phyloP scores from a whole-genome alignment of 2,797 vertebrate species.

The Tokudaia tokunoshimensis region DNA sequence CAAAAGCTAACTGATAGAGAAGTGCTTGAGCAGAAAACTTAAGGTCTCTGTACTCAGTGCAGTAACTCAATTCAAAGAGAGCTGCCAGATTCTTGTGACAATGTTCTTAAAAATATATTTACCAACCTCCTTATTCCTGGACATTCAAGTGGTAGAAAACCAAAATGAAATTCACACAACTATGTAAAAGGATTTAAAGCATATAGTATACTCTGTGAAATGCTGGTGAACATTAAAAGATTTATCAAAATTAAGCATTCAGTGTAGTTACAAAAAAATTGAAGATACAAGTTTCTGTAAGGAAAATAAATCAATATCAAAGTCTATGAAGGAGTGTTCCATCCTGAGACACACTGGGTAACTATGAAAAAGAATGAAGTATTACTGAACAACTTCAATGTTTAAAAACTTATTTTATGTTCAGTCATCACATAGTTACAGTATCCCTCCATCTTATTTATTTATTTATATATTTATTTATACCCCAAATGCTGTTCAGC shows the following conservation, averaged over 20 bases:
- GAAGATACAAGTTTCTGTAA: constrained; percentile 45
- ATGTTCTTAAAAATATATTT: neutral
- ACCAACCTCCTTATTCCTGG: neutral
- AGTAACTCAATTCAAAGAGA: constrained; percentile 25
- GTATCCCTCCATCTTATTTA: neutral
- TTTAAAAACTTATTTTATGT: neutral
- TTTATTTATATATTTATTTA: neutral
- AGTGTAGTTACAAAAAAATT: constrained; percentile 32
- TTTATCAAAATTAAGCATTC: constrained; percentile 51
- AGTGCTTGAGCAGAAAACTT: constrained; percentile 6
- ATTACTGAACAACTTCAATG: neutral
- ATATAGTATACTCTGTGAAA: neutral
- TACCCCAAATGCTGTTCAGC: neutral
- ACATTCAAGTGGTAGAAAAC: neutral
- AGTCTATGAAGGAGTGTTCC: neutral
- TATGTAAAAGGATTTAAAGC: constrained; percentile 1
- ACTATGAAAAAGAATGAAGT: neutral
- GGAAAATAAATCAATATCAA: constrained; percentile 48
- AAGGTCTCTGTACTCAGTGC: neutral
- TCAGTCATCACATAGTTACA: neutral
- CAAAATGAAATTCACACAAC: constrained; percentile 46
- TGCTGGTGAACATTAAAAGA: constrained; percentile 40
- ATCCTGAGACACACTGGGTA: neutral
- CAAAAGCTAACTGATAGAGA: constrained; percentile 32
- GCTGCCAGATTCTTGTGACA: constrained; percentile 31